Percentiles rank a stretch among this genome's conserved stretches.
These are phyloP conservation scores for Chesias legatella DNA, from an alignment of 2,888 invertebrate species.

Conservation along the genomic window DNA sequence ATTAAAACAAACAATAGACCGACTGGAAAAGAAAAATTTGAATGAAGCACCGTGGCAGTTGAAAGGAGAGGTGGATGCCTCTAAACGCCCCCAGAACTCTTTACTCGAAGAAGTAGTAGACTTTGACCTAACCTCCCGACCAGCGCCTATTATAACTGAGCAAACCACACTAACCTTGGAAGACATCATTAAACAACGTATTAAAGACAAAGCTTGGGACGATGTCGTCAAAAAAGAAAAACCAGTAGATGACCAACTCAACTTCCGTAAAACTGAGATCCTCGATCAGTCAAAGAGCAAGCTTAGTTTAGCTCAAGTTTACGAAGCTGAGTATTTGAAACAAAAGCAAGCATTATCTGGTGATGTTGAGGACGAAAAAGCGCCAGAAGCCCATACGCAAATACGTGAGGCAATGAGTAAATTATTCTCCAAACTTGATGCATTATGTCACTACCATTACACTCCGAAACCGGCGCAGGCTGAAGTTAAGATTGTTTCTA, in stretches of 20 bases:
- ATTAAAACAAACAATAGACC: slow-evolving; percentile 83
- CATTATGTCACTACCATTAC: slow-evolving; percentile 95
- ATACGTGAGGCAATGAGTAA: slow-evolving; percentile 87
- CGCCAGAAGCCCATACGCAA: slow-evolving; percentile 88
- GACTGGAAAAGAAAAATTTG: slow-evolving; percentile 86
- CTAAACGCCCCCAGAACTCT: slow-evolving; percentile 93
- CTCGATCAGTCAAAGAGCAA: slow-evolving; percentile 97
- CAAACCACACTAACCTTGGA: slow-evolving; percentile 93
- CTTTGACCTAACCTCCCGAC: slow-evolving; percentile 90
- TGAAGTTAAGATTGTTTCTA: slow-evolving; percentile 94
- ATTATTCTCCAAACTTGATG: slow-evolving; percentile 93
- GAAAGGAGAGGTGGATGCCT: slow-evolving; percentile 92
- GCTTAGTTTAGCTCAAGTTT: slow-evolving; percentile 94
- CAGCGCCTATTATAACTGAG: slow-evolving; percentile 95
- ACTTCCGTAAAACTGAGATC: slow-evolving; percentile 92
- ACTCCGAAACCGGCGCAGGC: slow-evolving; percentile 93
- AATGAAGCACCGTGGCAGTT: slow-evolving; percentile 96
- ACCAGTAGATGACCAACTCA: slow-evolving; percentile 88
- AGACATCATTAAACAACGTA: slow-evolving; percentile 93
- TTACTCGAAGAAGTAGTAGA: slow-evolving; percentile 94
- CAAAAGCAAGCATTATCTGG: slow-evolving; percentile 82
- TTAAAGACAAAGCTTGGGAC: slow-evolving; percentile 96
- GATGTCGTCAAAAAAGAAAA: slow-evolving; percentile 94
- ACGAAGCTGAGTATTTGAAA: slow-evolving; percentile 91
- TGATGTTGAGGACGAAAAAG: slow-evolving; percentile 80